Percentiles rank a stretch among this genome's conserved stretches.
Evolutionary conservation across 2,113 vertebrate species (phyloP).

Genomic region (Eudorcas thomsonii): DNA sequence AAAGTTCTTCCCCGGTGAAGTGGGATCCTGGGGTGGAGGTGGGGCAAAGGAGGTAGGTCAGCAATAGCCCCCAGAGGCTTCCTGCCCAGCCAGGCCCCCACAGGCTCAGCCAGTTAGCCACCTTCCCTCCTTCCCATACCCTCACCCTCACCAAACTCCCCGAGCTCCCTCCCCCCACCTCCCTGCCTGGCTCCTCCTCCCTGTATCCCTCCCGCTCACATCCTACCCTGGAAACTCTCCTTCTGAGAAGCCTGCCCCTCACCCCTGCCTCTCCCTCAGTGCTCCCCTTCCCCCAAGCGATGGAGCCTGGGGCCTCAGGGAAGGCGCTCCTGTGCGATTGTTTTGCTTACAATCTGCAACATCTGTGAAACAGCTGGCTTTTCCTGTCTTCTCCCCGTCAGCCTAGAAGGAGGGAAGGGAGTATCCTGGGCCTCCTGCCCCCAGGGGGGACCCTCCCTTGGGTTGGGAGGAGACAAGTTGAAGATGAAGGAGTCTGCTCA

Average conservation of each 20-base stretch:
- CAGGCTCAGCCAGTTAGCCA: not conserved
- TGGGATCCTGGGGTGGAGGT: not conserved
- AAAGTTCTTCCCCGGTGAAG: not conserved
- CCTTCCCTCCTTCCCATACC: not conserved
- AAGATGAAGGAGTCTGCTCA: not conserved
- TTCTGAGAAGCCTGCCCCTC: fast-evolving
- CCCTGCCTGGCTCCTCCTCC: not conserved
- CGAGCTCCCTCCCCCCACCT: not conserved
- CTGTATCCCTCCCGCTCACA: not conserved
- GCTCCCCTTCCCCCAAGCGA: not conserved
- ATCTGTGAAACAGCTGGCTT: slow-evolving; percentile 51
- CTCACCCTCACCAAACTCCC: not conserved
- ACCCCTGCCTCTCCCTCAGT: not conserved
- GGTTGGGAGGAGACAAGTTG: not conserved
- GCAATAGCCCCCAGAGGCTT: not conserved
- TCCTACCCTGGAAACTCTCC: not conserved
- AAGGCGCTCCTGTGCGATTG: not conserved
- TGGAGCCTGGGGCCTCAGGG: not conserved
- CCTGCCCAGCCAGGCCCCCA: not conserved
- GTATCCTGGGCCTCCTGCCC: not conserved
- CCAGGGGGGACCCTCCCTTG: not conserved
- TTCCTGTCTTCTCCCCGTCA: not conserved
- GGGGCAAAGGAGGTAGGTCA: not conserved
- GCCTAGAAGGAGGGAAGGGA: not conserved
- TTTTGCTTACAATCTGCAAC: not conserved